These are phyloP conservation scores for Andrena flavipes DNA, from an alignment of 2,888 invertebrate species.

Conservation along the genomic window DNA sequence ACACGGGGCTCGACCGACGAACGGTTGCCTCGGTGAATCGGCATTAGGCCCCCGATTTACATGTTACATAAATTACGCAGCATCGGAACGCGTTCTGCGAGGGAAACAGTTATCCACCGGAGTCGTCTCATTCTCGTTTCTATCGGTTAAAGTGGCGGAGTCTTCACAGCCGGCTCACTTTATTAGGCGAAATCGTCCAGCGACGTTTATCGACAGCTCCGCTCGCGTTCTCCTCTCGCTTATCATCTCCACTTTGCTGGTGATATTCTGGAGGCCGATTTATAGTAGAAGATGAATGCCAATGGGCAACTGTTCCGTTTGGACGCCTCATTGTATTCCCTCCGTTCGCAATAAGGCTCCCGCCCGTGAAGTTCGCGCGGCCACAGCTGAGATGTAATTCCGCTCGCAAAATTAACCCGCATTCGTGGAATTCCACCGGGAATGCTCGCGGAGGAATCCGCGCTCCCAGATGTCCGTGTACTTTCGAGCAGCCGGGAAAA, in stretches of 20 bases:
- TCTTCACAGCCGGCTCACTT: background rate
- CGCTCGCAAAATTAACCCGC: conserved; percentile 1
- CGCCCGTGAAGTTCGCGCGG: background rate
- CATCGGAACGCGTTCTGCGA: conserved; percentile 27
- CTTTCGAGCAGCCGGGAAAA: background rate
- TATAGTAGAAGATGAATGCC: too few relatives aligned
- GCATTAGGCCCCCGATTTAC: conserved; percentile 54
- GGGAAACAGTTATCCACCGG: conserved; percentile 50
- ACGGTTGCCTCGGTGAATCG: conserved; percentile 58
- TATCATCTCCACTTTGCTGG: background rate
- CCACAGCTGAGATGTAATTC: background rate
- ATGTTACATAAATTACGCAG: conserved; percentile 59
- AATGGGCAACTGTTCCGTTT: too few relatives aligned
- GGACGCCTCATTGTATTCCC: too few relatives aligned
- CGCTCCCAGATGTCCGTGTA: background rate
- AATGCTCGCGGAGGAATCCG: background rate
- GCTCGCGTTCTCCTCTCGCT: background rate
- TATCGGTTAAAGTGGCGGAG: background rate
- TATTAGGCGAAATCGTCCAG: background rate
- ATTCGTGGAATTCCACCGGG: background rate
- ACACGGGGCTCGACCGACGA: conserved; percentile 68
- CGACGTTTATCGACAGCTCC: background rate
- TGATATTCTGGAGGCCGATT: too few relatives aligned
- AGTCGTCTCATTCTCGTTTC: conserved; percentile 71
- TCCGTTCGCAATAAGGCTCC: background rate